Evolutionary conservation across 2,888 invertebrate genomes (phyloP).

Genomic region (Andrena minutula): DNA sequence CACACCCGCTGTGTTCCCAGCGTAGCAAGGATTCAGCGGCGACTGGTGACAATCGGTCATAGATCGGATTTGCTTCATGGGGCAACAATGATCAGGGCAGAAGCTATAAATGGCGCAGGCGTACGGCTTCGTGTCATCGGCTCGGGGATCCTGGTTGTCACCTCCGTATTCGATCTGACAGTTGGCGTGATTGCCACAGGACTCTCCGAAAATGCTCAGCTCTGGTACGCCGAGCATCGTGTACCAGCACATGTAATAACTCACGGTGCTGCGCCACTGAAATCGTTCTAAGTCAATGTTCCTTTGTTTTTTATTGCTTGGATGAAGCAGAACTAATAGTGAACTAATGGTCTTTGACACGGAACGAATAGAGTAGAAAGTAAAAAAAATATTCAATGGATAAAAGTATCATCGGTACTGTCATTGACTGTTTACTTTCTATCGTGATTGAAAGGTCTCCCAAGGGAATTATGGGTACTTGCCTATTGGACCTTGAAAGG

Average conservation of each 20-base stretch:
- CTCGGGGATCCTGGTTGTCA: slow-evolving; percentile 87
- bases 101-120: slow-evolving; percentile 89
- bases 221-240: slow-evolving; percentile 87
- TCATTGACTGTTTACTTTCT: background rate
- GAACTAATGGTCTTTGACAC: background rate
- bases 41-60: slow-evolving; percentile 85
- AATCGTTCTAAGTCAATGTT: slow-evolving; percentile 85
- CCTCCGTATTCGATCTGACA: slow-evolving; percentile 86
- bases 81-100: slow-evolving; percentile 89
- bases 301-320: too few relatives aligned
- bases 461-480: slow-evolving; percentile 52
- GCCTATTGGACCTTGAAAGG: slow-evolving; percentile 86
- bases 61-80: slow-evolving; percentile 85
- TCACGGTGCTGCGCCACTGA: slow-evolving; percentile 88
- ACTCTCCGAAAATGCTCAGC: slow-evolving; percentile 86
- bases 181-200: slow-evolving; percentile 88
- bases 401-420: background rate
- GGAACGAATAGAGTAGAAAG: background rate
- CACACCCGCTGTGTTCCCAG: slow-evolving; percentile 82
- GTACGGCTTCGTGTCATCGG: slow-evolving; percentile 86
- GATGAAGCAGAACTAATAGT: too few relatives aligned
- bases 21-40: slow-evolving; percentile 86
- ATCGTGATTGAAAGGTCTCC: slow-evolving; percentile 3
- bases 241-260: slow-evolving; percentile 90
- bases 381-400: background rate